These are phyloP conservation scores for Serranochromis macrocephalus DNA, from an alignment of 2,113 vertebrate genomes.

Conservation along the genomic window DNA sequence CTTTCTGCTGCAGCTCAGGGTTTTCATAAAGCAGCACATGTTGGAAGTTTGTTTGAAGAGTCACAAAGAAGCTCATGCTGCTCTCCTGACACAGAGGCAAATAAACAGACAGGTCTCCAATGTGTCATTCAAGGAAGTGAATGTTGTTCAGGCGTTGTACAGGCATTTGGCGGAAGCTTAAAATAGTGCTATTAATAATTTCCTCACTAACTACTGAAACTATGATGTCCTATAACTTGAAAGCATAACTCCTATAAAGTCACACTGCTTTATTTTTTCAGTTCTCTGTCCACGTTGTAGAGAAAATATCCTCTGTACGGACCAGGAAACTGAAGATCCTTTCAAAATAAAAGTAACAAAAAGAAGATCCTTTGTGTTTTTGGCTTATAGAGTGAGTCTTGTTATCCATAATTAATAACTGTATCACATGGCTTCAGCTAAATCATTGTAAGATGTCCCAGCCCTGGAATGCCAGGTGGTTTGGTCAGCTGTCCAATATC, in stretches of 20 bases:
- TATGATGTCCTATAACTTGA: neutral
- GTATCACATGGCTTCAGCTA: neutral
- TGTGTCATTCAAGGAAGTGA: neutral
- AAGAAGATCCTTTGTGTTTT: neutral
- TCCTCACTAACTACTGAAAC: neutral
- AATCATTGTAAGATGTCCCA: neutral
- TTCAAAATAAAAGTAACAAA: neutral
- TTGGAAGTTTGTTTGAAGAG: constrained; percentile 81
- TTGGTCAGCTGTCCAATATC: neutral
- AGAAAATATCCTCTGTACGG: neutral
- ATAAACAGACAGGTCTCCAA: neutral
- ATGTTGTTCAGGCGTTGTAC: neutral
- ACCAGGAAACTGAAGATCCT: neutral
- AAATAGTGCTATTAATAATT: neutral
- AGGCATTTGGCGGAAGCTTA: neutral
- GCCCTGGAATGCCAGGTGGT: neutral
- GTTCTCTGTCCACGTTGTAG: neutral
- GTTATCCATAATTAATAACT: neutral
- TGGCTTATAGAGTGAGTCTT: neutral
- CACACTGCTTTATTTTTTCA: neutral
- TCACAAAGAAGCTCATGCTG: constrained; percentile 73
- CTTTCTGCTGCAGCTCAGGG: constrained; percentile 79
- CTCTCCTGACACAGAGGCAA: constrained; percentile 55
- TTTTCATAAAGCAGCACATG: constrained; percentile 85
- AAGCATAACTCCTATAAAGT: rapidly evolving